phyloP scores from a whole-genome alignment of 1,140 invertebrate species.

The Eriosoma lanigerum region DNA sequence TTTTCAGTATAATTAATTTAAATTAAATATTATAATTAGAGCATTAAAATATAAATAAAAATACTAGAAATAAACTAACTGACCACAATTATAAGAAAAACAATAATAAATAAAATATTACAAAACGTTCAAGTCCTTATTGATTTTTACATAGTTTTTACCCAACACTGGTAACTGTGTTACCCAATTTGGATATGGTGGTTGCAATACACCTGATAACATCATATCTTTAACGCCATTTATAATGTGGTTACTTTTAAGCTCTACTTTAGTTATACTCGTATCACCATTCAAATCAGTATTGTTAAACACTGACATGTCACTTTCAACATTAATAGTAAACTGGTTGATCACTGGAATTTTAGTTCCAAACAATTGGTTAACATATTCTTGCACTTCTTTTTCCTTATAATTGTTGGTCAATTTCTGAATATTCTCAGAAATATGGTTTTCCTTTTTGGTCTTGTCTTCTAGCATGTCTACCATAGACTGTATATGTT shows the following conservation, averaged over 20 bases:
- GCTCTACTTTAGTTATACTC: not conserved
- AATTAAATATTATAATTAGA: too few relatives aligned
- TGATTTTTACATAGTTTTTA: constrained; percentile 29
- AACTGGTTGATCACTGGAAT: not conserved
- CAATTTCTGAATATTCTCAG: not conserved
- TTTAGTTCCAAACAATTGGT: constrained; percentile 8
- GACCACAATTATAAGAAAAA: too few relatives aligned
- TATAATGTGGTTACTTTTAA: not conserved
- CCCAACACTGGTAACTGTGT: constrained; percentile 1
- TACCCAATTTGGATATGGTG: constrained; percentile 32
- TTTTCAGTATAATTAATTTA: too few relatives aligned
- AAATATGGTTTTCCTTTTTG: not conserved
- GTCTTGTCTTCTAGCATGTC: constrained; percentile 5
- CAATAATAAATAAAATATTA: too few relatives aligned
- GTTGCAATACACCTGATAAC: constrained; percentile 29
- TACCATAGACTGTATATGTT: constrained; percentile 14
- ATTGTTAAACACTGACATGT: not conserved
- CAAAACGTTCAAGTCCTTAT: not conserved
- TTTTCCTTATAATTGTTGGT: not conserved
- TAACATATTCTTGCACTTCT: constrained; percentile 7
- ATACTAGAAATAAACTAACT: too few relatives aligned
- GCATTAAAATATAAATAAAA: too few relatives aligned
- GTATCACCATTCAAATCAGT: not conserved
- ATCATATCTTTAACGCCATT: constrained; percentile 39
- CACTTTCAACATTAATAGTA: constrained; percentile 15